A percentile compares a stretch with the other conserved stretches of the same genome.
phyloP scores from a whole-genome alignment of 1,140 invertebrate species.

The Danaus plexippus region DNA sequence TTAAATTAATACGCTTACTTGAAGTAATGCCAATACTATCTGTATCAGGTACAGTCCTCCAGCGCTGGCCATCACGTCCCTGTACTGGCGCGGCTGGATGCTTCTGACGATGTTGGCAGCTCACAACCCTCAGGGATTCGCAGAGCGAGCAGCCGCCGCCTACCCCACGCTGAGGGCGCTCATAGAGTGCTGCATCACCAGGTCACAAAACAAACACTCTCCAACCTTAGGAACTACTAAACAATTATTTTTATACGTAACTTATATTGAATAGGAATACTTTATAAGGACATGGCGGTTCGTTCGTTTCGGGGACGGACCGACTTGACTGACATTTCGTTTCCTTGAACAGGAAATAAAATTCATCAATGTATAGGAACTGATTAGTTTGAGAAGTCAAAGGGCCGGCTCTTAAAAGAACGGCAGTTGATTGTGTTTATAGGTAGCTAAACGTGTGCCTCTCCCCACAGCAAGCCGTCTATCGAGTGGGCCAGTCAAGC shows the following conservation, averaged over 20 bases:
- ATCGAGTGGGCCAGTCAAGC: constrained; percentile 45
- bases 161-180: constrained; percentile 94
- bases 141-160: constrained; percentile 87
- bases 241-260: no score
- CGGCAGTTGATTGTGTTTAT: no score
- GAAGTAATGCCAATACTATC: no score
- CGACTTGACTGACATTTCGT: no score
- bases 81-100: constrained; percentile 97
- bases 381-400: no score
- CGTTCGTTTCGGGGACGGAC: no score
- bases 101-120: constrained; percentile 91
- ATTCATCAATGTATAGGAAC: no score
- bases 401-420: no score
- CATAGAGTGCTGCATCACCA: constrained; percentile 98
- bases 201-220: constrained; percentile 63
- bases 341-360: no score
- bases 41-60: constrained; percentile 84
- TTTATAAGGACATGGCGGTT: no score
- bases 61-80: constrained; percentile 88
- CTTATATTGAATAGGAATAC: no score
- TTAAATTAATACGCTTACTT: background rate
- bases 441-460: background rate
- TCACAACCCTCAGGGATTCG: constrained; percentile 92
- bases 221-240: no score
- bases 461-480: constrained; percentile 48